Base-by-base conservation (phyloP, 1,140 invertebrate species). In the Aphis gossypii region DNA sequence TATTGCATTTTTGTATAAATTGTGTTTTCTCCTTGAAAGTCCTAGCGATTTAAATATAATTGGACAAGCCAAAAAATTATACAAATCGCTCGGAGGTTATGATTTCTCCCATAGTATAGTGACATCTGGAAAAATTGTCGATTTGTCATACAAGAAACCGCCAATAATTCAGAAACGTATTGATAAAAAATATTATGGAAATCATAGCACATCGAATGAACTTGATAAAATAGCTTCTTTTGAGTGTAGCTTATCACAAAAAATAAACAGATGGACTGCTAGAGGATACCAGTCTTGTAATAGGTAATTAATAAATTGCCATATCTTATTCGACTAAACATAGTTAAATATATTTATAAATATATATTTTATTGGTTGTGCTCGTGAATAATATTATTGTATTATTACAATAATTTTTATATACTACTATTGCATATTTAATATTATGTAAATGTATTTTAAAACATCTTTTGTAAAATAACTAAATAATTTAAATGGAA, bases 1-100 rank as follows among this genome's bases (percentile, higher is more conserved):
- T 35, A 25, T 48, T 92, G 90, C 68, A 51, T 83, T 92, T 82
- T 51, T 92, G n/a, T 92, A 92, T 51, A 83, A 35, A 46, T 51
- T 92, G 21, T 92, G 68, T 92, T 92, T 82, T 83, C 20, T 25
- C 1, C 68, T 92, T 9, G 76, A 92, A n/a, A 11, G 30, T 38
- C 68, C 90, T 3, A 38, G 54, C 1, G 54, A 54, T 82, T 83
- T 92, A 38, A 92, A 83, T 83, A 48, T 92, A 21, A 82, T 83
- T 25, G 35, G 25, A 82, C 46, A 46, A 30, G 76, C n/a, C 5
- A 76, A 83, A 23, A 44, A 92, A 35, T n/a, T 83, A 25, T 83
- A 54, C 35, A 23, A 41, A 83, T 92, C 90, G 5, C 18, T 92
- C 30, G n/a, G 44, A 83, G 83, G 11, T n/a, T 82, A 48, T 83